phyloP scores from a whole-genome alignment of 2,113 vertebrate genomes.

The Callochromis pleurospilus region DNA sequence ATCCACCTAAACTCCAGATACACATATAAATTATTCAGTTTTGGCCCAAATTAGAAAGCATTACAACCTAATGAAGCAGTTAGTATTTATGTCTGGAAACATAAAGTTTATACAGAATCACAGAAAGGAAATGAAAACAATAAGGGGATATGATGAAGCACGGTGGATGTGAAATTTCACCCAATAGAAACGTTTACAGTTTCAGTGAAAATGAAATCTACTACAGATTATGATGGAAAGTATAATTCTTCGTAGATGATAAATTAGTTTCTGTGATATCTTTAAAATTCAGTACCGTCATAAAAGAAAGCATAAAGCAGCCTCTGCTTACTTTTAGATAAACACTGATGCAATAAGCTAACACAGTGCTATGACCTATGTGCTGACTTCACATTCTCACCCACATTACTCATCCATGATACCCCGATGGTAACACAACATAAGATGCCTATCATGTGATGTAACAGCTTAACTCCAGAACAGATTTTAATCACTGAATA shows the following conservation, averaged over 20 bases:
- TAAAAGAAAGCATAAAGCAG: neutral
- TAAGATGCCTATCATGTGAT: neutral
- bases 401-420: neutral
- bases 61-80: neutral
- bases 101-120: neutral
- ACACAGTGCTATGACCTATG: neutral
- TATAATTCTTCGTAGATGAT: neutral
- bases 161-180: neutral
- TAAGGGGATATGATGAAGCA: neutral
- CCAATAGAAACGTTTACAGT: neutral
- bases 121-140: neutral
- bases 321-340: neutral
- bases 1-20: neutral
- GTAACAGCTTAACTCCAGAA: neutral
- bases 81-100: neutral
- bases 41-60: neutral
- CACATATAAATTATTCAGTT: neutral
- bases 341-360: fast-evolving
- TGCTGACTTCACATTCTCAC: neutral
- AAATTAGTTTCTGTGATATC: neutral
- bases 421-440: neutral
- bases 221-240: neutral
- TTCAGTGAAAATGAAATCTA: neutral
- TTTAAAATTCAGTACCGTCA: neutral
- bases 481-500: neutral